phyloP scores from a whole-genome alignment of 2,888 invertebrate genomes.

The Busseola fusca region DNA sequence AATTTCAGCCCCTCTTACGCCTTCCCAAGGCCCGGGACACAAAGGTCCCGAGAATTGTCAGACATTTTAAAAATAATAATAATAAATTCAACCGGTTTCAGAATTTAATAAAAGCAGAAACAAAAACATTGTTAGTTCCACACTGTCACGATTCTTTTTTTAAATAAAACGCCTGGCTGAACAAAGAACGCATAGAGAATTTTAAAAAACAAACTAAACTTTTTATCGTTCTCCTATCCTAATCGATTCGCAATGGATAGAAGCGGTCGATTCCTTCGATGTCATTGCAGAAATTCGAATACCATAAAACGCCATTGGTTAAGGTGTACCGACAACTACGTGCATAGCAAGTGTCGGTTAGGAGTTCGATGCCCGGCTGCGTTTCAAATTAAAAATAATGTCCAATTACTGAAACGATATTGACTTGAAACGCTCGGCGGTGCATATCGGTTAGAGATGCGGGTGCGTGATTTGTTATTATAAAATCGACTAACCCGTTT shows the following conservation, averaged over 20 bases:
- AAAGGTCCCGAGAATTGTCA: too few relatives aligned
- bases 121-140: conserved; percentile 19
- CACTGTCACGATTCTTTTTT: conserved; percentile 21
- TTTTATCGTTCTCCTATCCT: not conserved
- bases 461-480: conserved; percentile 33
- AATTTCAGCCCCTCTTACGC: too few relatives aligned
- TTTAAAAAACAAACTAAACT: not conserved
- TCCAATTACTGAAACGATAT: conserved; percentile 67
- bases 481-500: conserved; percentile 30
- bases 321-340: conserved; percentile 61
- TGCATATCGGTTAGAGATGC: conserved; percentile 63
- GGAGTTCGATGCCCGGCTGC: conserved; percentile 60
- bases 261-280: conserved; percentile 52
- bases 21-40: too few relatives aligned
- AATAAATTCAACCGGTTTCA: not conserved
- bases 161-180: conserved; percentile 6
- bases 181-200: conserved; percentile 9
- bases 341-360: conserved; percentile 55
- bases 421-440: conserved; percentile 67
- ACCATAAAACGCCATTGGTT: conserved; percentile 68
- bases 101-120: not conserved
- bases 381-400: conserved; percentile 70
- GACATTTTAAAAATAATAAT: too few relatives aligned
- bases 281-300: conserved; percentile 57
- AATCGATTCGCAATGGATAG: conserved; percentile 63